Percentiles rank a stretch among this genome's conserved stretches.
These are phyloP conservation scores for Zele albiditarsus DNA, from an alignment of 2,888 invertebrate species.

Conservation along the genomic window DNA sequence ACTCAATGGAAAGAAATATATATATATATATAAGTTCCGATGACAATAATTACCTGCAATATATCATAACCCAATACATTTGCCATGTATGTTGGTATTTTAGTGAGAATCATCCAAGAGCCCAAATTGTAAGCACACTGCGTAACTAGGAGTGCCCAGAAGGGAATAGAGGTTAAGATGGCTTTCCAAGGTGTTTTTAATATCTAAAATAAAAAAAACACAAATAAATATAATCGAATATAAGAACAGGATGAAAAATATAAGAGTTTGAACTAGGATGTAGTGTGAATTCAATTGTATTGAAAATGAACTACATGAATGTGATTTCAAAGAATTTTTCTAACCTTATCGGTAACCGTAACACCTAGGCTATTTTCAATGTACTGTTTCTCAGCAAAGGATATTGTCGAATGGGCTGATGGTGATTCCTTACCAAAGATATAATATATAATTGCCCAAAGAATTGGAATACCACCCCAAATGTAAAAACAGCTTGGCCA, in stretches of 20 bases:
- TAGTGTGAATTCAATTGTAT: too few species aligned
- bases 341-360: constrained; percentile 67
- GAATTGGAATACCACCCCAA: constrained; percentile 78
- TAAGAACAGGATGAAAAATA: too few species aligned
- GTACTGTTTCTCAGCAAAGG: constrained; percentile 78
- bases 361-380: constrained; percentile 79
- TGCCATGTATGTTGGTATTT: constrained; percentile 87
- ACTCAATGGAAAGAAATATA: too few species aligned
- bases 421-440: constrained; percentile 81
- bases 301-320: too few species aligned
- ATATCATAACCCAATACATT: constrained; percentile 82
- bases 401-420: constrained; percentile 76
- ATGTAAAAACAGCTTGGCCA: constrained; percentile 88
- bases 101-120: constrained; percentile 88
- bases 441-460: constrained; percentile 78
- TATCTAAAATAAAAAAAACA: constrained; percentile 71
- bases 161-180: constrained; percentile 84
- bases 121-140: constrained; percentile 87
- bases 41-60: constrained; percentile 77
- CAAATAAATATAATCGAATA: too few species aligned
- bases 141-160: constrained; percentile 82
- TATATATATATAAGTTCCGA: too few species aligned
- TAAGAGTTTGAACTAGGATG: too few species aligned
- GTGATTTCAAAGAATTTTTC: too few species aligned
- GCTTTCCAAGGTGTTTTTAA: constrained; percentile 83